Evolutionary conservation across 2,113 vertebrate genomes (phyloP).

Genomic region (Lonchura striata): DNA sequence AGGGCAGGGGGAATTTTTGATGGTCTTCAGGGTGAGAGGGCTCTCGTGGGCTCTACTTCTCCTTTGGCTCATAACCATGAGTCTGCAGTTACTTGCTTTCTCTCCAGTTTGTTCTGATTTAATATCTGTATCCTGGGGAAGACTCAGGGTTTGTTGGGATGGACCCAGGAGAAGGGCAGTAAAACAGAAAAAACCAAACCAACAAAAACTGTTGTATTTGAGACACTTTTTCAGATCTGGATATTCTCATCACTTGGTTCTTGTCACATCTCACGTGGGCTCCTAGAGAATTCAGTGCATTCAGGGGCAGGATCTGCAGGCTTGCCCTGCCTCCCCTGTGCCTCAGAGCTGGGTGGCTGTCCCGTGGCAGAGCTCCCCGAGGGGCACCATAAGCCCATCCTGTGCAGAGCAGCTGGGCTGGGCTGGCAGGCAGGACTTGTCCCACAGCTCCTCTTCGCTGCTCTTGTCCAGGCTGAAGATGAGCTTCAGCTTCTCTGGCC

Average conservation of each 20-base stretch:
- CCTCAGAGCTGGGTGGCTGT: background rate
- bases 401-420: background rate
- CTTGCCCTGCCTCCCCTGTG: background rate
- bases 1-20: background rate
- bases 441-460: background rate
- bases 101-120: background rate
- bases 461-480: slow-evolving; percentile 76
- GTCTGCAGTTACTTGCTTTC: background rate
- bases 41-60: background rate
- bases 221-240: background rate
- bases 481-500: slow-evolving; percentile 80
- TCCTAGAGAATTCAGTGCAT: background rate
- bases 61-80: background rate
- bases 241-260: background rate
- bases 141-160: background rate
- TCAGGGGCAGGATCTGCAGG: background rate
- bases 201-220: background rate
- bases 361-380: background rate
- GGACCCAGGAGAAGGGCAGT: background rate
- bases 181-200: background rate
- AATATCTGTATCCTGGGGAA: background rate
- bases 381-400: background rate
- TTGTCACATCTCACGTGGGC: background rate
- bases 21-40: background rate
- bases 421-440: background rate